Conservation (phyloP, 2,888 invertebrate species). For the Celastrina argiolus region DNA sequence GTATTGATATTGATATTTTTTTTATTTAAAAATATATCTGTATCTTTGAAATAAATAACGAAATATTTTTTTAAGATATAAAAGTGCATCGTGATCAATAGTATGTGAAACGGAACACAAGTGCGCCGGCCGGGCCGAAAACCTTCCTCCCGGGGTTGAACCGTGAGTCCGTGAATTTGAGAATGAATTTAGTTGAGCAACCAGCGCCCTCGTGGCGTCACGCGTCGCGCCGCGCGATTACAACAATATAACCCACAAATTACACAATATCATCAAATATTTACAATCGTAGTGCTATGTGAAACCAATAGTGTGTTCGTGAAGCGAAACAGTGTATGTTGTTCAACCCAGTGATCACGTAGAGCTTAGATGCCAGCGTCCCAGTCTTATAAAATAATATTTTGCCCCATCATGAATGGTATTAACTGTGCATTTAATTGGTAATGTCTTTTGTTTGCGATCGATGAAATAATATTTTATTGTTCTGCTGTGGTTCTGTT, state of each 20-base stretch:
- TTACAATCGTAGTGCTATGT: conserved; percentile 36
- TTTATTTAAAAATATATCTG: neutral
- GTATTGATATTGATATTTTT: too few relatives aligned
- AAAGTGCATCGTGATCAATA: conserved; percentile 4
- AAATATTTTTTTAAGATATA: neutral
- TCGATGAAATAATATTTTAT: conserved; percentile 40
- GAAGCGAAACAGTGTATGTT: conserved; percentile 36
- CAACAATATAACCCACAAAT: conserved; percentile 58
- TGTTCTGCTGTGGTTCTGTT: conserved; percentile 56
- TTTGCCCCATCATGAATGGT: conserved; percentile 55
- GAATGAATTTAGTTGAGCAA: conserved; percentile 55
- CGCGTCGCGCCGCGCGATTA: conserved; percentile 41
- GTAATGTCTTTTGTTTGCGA: conserved; percentile 53
- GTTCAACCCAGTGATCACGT: conserved; percentile 39
- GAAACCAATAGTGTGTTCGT: conserved; percentile 33
- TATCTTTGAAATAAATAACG: neutral
- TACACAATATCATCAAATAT: conserved; percentile 42
- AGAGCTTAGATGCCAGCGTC: conserved; percentile 50
- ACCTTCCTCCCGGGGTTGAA: conserved; percentile 60
- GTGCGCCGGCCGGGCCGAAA: conserved; percentile 63
- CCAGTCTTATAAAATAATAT: conserved; percentile 63
- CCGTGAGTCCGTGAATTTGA: conserved; percentile 11
- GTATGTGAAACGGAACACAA: conserved; percentile 54
- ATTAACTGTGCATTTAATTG: conserved; percentile 63
- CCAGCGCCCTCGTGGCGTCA: conserved; percentile 46